Conservation (phyloP, 2,888 invertebrate genomes). For the Fabriciana adippe region DNA sequence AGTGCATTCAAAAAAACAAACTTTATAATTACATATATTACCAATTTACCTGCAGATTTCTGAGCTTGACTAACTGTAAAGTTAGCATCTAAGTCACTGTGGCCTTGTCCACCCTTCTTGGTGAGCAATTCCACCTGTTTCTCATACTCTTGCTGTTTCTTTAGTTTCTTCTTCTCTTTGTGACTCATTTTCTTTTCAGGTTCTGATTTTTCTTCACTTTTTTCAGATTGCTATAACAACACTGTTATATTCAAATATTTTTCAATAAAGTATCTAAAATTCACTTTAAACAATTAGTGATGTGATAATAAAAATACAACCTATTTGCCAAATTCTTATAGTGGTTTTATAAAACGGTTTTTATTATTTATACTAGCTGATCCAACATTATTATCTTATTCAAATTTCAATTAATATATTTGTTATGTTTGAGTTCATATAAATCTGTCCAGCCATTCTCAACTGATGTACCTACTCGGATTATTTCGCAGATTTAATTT, state of each 20-base stretch:
- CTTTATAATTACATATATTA: slow-evolving; percentile 7
- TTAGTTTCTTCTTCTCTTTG: slow-evolving; percentile 95
- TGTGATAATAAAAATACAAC: too few relatives aligned
- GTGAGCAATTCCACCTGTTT: slow-evolving; percentile 92
- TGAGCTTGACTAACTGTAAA: slow-evolving; percentile 96
- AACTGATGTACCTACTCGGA: too few relatives aligned
- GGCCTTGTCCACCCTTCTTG: slow-evolving; percentile 93
- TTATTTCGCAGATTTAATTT: too few relatives aligned
- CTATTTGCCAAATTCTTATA: too few relatives aligned
- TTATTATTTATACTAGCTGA: too few relatives aligned
- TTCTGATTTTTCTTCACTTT: slow-evolving; percentile 59
- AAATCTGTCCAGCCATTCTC: too few relatives aligned
- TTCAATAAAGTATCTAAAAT: not conserved
- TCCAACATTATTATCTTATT: too few relatives aligned
- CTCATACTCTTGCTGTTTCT: slow-evolving; percentile 94
- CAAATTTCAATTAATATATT: too few relatives aligned
- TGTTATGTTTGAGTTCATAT: too few relatives aligned
- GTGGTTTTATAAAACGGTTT: too few relatives aligned
- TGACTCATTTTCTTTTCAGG: slow-evolving; percentile 91
- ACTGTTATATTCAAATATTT: not conserved
- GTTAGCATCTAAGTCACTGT: slow-evolving; percentile 94
- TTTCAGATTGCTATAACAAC: slow-evolving; percentile 48
- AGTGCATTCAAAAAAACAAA: not conserved
- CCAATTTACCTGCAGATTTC: slow-evolving; percentile 83
- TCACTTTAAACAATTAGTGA: too few relatives aligned